phyloP scores from a whole-genome alignment of 2,113 vertebrate genomes.

The Eubucco bourcierii region DNA sequence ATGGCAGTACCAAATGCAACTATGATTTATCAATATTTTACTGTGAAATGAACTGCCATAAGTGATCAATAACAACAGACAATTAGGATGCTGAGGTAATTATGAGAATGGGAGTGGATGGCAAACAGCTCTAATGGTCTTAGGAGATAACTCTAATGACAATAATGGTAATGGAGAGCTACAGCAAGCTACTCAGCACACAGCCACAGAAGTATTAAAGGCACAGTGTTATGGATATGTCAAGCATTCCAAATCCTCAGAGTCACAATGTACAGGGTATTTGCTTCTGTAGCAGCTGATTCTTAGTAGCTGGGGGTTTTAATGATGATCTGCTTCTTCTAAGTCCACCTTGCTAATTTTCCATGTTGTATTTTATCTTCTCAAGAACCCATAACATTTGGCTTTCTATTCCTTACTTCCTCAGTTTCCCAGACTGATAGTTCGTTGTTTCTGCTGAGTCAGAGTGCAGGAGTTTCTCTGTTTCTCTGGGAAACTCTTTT shows the following conservation, averaged over 20 bases:
- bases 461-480: neutral
- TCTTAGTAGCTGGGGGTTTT: neutral
- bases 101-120: neutral
- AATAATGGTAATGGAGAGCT: neutral
- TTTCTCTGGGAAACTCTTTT: neutral
- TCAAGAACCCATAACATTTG: neutral
- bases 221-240: neutral
- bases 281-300: neutral
- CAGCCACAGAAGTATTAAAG: neutral
- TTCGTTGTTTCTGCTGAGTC: neutral
- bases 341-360: neutral
- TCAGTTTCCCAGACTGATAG: neutral
- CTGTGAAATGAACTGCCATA: neutral
- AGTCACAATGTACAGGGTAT: neutral
- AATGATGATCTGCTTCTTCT: neutral
- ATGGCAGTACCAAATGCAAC: neutral
- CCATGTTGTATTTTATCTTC: neutral
- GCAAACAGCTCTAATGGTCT: neutral
- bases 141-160: neutral
- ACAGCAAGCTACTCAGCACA: neutral
- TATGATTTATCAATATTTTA: neutral
- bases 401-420: neutral
- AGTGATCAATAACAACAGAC: conserved; percentile 9
- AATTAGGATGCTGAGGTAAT: neutral
- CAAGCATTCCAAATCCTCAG: neutral